Evolutionary conservation across 1,140 invertebrate genomes (phyloP).

Genomic region (Bombus breviceps): DNA sequence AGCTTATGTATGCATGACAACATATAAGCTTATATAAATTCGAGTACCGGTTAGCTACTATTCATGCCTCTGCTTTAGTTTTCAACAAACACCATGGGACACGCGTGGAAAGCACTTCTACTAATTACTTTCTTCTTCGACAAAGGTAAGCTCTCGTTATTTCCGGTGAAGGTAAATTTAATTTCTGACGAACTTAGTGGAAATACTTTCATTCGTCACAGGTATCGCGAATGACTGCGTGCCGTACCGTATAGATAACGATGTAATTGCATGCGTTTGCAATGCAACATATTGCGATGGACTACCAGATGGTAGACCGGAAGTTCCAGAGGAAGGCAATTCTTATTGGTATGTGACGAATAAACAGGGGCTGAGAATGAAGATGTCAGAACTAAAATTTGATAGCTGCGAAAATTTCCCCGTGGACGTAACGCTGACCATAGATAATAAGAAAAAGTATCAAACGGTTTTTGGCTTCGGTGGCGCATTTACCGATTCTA

Average conservation of each 20-base stretch:
- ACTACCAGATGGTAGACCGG: slow-evolving; percentile 80
- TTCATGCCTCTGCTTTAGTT: accelerated
- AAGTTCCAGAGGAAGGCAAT: slow-evolving; percentile 75
- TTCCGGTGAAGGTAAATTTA: not conserved
- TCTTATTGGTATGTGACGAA: slow-evolving; percentile 85
- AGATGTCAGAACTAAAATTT: not conserved
- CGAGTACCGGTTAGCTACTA: not conserved
- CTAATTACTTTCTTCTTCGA: not conserved
- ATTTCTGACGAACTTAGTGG: not conserved
- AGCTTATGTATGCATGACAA: no score
- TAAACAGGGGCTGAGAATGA: slow-evolving; percentile 82
- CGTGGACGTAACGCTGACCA: not conserved
- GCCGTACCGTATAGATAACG: slow-evolving; percentile 77
- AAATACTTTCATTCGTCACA: not conserved
- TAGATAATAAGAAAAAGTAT: slow-evolving; percentile 71
- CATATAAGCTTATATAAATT: not conserved
- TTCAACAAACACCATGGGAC: no score
- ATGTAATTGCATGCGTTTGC: slow-evolving; percentile 91
- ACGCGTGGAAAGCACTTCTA: not conserved
- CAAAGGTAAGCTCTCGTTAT: not conserved
- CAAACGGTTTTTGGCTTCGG: slow-evolving; percentile 91
- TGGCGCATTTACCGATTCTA: slow-evolving; percentile 93
- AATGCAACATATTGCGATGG: slow-evolving; percentile 92
- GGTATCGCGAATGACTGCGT: slow-evolving; percentile 74
- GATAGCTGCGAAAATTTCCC: not conserved